Percentiles rank a stretch among this genome's conserved stretches.
Conservation (phyloP, 2,888 invertebrate species). For the Eupithecia subfuscata region DNA sequence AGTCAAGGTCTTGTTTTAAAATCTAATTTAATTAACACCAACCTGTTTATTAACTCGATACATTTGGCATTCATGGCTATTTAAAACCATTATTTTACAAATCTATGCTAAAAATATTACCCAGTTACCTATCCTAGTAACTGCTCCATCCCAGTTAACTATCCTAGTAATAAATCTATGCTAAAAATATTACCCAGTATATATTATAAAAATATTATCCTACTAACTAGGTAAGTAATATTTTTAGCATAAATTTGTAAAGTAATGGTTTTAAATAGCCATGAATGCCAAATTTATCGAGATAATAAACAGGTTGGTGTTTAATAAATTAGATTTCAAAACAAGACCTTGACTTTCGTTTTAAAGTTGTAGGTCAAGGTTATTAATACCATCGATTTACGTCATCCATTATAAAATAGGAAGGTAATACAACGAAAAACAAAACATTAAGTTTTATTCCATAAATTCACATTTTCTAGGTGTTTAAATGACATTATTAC, state of each 20-base stretch:
- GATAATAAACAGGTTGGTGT: slow-evolving; percentile 34
- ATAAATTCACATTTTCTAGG: slow-evolving; percentile 21
- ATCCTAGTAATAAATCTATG: too few relatives aligned
- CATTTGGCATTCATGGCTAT: slow-evolving; percentile 10
- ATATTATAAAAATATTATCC: too few relatives aligned
- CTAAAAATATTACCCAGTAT: too few relatives aligned
- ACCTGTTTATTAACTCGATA: slow-evolving; percentile 30
- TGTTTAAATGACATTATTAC: not conserved
- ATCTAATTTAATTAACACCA: slow-evolving; percentile 32
- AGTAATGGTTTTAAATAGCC: slow-evolving; percentile 1
- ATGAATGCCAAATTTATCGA: slow-evolving; percentile 2
- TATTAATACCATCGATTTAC: not conserved
- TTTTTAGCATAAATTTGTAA: not conserved
- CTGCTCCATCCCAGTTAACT: too few relatives aligned
- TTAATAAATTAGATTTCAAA: slow-evolving; percentile 41
- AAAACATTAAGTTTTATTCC: slow-evolving; percentile 26
- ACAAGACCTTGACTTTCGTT: slow-evolving; percentile 41
- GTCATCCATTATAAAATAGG: not conserved
- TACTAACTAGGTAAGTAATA: not conserved
- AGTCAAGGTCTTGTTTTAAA: slow-evolving; percentile 46
- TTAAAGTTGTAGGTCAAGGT: slow-evolving; percentile 39
- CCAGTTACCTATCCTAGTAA: too few relatives aligned
- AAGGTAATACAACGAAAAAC: slow-evolving; percentile 24
- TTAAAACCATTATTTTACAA: not conserved
- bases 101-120: not conserved